Evolutionary conservation across 92 coral and sea anemone genomes (phyloP), one percentile per base, ranked within the genome.

Genomic region (Actinernus sp.): DNA sequence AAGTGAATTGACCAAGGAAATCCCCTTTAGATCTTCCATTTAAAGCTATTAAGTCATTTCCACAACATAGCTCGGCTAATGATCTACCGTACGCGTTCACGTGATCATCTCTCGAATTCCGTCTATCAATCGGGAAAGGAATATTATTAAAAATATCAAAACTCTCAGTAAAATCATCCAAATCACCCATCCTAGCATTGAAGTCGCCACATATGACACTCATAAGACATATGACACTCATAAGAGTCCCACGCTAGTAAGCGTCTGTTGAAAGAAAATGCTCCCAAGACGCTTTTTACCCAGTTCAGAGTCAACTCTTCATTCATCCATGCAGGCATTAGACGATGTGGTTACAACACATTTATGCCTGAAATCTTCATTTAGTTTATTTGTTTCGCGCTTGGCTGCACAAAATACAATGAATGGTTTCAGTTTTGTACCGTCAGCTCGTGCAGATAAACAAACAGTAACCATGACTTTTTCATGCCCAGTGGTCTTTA

Each of bases 241-340:
- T 59, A 76, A 3, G 86, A 79, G 80, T 70, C 79, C 86, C 86
- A 79, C 8, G 86, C 86, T 26, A 79, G 65, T 30, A 61, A 26
- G 55, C 64, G n/a, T n/a, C n/a, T n/a, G n/a, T 39, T 76, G 49
- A 76, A 76, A 3, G 76, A 65, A 66, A 66, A 66, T 9, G 59
- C 43, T 22, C 70, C 50, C 37, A 54, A 49, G 44, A 74, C 82
- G 21, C 30, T 51, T 74, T 49, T 27, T 26, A 76, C 75, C 65
- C 83, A 43, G 45, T 46, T 25, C 22, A 73, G 73, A 31, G 81
- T 73, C 40, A 73, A 22, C 31, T 73, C 73, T 61, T 73, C 81
- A 55, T 76, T 76, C 74, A 64, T 65, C 83, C 83, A 76, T n/a
- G n/a, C n/a, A n/a, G 46, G 65, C 60, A 47, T 77, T 77, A 0